These are phyloP conservation scores for Botrylloides violaceus DNA, from an alignment of 23 tunicate genomes.

Conservation along the genomic window DNA sequence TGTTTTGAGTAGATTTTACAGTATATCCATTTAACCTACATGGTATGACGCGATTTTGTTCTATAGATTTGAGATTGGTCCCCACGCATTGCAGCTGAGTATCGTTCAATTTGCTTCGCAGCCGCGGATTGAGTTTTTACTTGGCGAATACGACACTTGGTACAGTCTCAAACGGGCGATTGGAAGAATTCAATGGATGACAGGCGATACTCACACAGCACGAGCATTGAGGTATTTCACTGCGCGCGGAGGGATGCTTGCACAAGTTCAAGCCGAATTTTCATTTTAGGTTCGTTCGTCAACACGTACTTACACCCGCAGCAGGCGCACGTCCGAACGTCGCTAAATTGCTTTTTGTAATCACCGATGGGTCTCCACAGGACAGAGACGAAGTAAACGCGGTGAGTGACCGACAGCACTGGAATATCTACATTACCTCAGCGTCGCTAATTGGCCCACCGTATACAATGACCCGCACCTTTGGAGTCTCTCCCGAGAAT, in stretches of 20 bases:
- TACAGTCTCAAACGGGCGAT: conserved; percentile 39
- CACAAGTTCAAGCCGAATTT: neutral
- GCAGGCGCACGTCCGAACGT: conserved; percentile 25
- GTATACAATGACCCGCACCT: too few species aligned
- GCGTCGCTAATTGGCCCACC: too few species aligned
- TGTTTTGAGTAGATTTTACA: neutral
- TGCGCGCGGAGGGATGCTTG: neutral
- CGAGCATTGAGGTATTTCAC: conserved; percentile 1
- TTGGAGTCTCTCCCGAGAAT: too few species aligned
- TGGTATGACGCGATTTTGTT: neutral
- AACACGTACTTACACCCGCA: conserved; percentile 25
- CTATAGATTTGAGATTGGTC: conserved; percentile 57
- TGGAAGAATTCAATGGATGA: conserved; percentile 38
- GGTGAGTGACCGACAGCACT: too few species aligned
- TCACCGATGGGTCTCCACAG: conserved; percentile 86
- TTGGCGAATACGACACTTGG: conserved; percentile 46
- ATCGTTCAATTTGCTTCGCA: conserved; percentile 65
- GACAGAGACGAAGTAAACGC: conserved; percentile 29
- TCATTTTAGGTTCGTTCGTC: conserved; percentile 32
- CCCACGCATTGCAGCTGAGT: conserved; percentile 52
- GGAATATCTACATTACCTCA: too few species aligned
- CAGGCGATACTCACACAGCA: conserved; percentile 73
- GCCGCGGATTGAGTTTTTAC: conserved; percentile 45
- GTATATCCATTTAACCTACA: neutral
- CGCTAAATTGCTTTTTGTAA: conserved; percentile 54